phyloP scores from a whole-genome alignment of 1,140 invertebrate genomes.

The Hyphantria cunea region DNA sequence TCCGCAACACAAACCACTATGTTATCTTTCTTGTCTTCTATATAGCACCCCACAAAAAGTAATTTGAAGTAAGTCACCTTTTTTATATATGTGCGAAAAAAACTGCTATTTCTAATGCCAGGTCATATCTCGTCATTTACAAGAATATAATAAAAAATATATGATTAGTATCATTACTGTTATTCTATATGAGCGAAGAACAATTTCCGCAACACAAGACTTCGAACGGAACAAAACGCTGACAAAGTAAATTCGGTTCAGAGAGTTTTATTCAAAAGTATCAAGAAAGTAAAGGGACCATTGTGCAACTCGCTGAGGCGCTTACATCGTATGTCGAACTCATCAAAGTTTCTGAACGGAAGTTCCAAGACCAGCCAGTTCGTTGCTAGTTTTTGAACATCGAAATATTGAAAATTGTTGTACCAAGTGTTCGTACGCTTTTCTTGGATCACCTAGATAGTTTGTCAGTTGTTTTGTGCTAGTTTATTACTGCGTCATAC shows the following conservation, averaged over 20 bases:
- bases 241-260: constrained; percentile 38
- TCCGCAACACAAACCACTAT: too few relatives aligned
- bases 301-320: constrained; percentile 48
- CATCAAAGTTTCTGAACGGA: constrained; percentile 49
- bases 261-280: constrained; percentile 44
- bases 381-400: constrained; percentile 25
- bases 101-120: too few relatives aligned
- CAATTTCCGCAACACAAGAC: constrained; percentile 1
- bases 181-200: neutral
- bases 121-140: too few relatives aligned
- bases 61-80: too few relatives aligned
- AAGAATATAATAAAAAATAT: too few relatives aligned
- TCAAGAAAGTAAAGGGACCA: constrained; percentile 41
- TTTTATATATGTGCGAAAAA: too few relatives aligned
- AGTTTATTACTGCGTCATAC: neutral
- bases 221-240: constrained; percentile 32
- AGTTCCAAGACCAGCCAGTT: constrained; percentile 24
- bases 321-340: constrained; percentile 57
- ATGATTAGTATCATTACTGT: too few relatives aligned
- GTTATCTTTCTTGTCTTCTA: too few relatives aligned
- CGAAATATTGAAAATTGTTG: constrained; percentile 28
- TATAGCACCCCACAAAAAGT: too few relatives aligned
- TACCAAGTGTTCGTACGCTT: constrained; percentile 1
- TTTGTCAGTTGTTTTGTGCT: neutral
- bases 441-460: neutral